phyloP scores from a whole-genome alignment of 2,888 invertebrate species.

The Diplolepis rosae region DNA sequence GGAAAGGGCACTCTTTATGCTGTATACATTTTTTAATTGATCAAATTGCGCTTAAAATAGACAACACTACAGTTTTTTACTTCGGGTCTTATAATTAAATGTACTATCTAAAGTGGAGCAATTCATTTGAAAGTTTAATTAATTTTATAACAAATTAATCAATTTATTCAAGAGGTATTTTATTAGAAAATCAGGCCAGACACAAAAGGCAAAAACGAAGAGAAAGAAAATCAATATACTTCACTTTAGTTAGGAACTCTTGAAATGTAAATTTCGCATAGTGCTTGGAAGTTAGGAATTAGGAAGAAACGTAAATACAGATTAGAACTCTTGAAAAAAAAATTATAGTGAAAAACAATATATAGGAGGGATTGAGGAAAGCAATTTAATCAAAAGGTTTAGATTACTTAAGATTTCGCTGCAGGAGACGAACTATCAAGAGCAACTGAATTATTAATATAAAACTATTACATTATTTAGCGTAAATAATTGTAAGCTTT shows the following conservation, averaged over 20 bases:
- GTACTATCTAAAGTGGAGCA: constrained; percentile 7
- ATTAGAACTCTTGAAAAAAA: neutral
- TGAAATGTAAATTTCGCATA: too few relatives aligned
- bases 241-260: constrained; percentile 1
- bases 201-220: too few relatives aligned
- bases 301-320: neutral
- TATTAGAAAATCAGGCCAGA: too few relatives aligned
- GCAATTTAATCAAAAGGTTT: neutral
- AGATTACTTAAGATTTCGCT: neutral
- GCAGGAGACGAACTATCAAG: neutral
- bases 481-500: neutral
- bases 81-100: neutral
- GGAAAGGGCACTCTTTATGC: constrained; percentile 58
- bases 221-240: neutral
- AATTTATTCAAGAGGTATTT: neutral
- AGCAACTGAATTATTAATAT: neutral
- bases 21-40: constrained; percentile 36
- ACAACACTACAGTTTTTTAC: neutral
- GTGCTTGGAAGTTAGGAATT: neutral
- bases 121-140: neutral
- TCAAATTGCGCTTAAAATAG: neutral
- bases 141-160: neutral
- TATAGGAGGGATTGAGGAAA: neutral
- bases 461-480: neutral
- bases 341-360: neutral